These are phyloP conservation scores for Stomatorhinus ivindoensis DNA, from an alignment of 2,113 vertebrate species.

Conservation along the genomic window DNA sequence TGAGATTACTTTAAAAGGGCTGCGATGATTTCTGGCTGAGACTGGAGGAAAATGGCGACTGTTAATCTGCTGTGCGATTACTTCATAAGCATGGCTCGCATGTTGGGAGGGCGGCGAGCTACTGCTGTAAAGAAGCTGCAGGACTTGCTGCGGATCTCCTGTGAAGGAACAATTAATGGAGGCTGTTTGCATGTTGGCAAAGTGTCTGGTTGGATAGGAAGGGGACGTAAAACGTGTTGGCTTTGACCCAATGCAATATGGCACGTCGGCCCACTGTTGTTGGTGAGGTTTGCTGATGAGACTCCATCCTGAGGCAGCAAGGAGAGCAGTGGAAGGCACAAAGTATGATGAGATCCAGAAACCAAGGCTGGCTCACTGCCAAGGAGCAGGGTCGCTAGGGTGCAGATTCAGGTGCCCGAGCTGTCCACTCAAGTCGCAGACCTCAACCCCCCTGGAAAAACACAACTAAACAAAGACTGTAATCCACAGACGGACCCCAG, in stretches of 20 bases:
- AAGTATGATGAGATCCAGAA: not conserved
- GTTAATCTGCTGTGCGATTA: not conserved
- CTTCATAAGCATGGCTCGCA: not conserved
- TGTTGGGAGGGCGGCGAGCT: not conserved
- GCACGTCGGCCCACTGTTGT: not conserved
- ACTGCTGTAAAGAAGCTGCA: not conserved
- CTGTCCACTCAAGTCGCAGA: not conserved
- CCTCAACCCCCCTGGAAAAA: not conserved
- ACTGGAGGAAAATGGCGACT: not conserved
- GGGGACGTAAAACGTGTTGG: not conserved
- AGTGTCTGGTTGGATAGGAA: not conserved
- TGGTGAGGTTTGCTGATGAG: not conserved
- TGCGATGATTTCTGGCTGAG: not conserved
- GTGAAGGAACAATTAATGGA: not conserved
- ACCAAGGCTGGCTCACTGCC: not conserved
- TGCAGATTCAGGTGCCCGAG: not conserved
- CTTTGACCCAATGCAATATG: not conserved
- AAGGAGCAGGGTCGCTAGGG: not conserved
- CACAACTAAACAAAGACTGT: not conserved
- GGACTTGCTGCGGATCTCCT: not conserved
- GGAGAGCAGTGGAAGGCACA: not conserved
- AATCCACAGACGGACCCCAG: not conserved
- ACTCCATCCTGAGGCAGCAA: not conserved
- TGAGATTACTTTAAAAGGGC: conserved; percentile 8
- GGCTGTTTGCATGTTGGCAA: not conserved